These are phyloP conservation scores for Phrynosoma platyrhinos DNA, from an alignment of 2,113 vertebrate genomes.

Conservation along the genomic window DNA sequence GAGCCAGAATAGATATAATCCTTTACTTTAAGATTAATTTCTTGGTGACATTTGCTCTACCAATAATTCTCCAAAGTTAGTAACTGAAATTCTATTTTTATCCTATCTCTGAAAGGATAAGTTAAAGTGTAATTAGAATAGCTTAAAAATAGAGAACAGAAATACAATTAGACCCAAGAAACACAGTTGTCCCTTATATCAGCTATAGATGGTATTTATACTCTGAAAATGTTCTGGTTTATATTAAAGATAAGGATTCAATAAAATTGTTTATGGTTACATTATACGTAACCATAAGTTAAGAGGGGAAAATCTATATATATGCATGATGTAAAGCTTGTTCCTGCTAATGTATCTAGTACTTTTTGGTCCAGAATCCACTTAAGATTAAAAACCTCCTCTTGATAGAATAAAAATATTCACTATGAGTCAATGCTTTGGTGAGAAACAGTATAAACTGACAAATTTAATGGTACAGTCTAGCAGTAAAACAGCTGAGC, in stretches of 20 bases:
- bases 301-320: slow-evolving; percentile 22
- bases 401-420: slow-evolving; percentile 24
- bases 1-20: neutral
- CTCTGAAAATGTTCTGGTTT: too few species aligned
- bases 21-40: slow-evolving; percentile 16
- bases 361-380: neutral
- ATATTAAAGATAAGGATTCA: too few species aligned
- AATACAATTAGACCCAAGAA: neutral
- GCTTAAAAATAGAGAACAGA: neutral
- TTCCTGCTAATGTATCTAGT: neutral
- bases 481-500: slow-evolving; percentile 31
- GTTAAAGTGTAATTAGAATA: neutral
- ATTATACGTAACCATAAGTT: neutral
- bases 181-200: neutral
- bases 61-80: neutral
- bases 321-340: neutral
- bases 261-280: neutral
- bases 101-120: neutral
- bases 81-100: slow-evolving; percentile 1
- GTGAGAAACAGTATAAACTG: slow-evolving; percentile 25
- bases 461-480: slow-evolving; percentile 34
- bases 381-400: slow-evolving; percentile 13
- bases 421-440: slow-evolving; percentile 21
- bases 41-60: slow-evolving; percentile 1
- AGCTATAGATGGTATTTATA: neutral